A percentile compares a stretch with the other conserved stretches of the same genome.
Evolutionary conservation across 2,797 vertebrate species (phyloP).

Genomic region (Girardinus metallicus): DNA sequence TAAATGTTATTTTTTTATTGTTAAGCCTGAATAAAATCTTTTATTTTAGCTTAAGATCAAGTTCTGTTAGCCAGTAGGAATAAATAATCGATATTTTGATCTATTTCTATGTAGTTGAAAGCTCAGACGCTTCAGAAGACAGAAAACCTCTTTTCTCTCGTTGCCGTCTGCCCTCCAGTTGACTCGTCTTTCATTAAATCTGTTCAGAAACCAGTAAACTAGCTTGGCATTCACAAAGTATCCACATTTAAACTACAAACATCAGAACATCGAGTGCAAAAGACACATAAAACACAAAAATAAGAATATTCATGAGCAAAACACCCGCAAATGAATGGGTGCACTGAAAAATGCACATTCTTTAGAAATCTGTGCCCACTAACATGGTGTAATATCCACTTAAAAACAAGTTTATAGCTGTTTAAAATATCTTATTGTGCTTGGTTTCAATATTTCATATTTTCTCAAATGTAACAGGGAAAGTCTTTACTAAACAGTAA

Average conservation of each 20-base stretch:
- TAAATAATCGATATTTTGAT: not conserved
- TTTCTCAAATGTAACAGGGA: slow-evolving; percentile 38
- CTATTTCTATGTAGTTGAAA: too few relatives aligned
- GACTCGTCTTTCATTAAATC: slow-evolving; percentile 61
- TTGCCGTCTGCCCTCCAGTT: slow-evolving; percentile 46
- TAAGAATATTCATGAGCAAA: slow-evolving; percentile 3
- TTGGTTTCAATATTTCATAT: slow-evolving; percentile 14
- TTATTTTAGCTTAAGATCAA: not conserved
- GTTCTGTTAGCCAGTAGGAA: not conserved
- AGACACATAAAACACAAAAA: slow-evolving; percentile 5
- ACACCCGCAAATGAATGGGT: not conserved
- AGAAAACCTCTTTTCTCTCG: not conserved
- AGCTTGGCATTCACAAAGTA: slow-evolving; percentile 56
- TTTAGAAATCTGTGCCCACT: not conserved
- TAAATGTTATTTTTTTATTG: not conserved
- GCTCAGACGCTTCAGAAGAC: not conserved
- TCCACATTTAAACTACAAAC: slow-evolving; percentile 71
- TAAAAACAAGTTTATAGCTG: slow-evolving; percentile 34
- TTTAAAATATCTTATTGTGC: slow-evolving; percentile 19
- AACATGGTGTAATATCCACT: slow-evolving; percentile 10
- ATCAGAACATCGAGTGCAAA: slow-evolving; percentile 25
- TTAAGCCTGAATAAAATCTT: not conserved
- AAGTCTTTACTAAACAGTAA: slow-evolving; percentile 19
- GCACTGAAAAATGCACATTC: not conserved
- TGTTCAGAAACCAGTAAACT: slow-evolving; percentile 55